Evolutionary conservation across 1,140 invertebrate species (phyloP).

Genomic region (Telenomus remus): DNA sequence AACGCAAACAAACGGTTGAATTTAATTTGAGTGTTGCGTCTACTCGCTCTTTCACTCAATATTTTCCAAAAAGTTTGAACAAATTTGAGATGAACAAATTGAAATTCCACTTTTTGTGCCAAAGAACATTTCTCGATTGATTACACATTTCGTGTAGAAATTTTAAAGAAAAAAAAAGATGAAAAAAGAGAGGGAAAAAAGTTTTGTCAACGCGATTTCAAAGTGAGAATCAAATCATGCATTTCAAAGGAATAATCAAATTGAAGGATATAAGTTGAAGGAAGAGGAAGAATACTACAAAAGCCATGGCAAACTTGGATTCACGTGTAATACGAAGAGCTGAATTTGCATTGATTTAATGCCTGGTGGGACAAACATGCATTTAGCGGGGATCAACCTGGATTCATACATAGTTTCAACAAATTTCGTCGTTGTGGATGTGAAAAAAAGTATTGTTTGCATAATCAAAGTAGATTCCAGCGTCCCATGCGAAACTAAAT

Average conservation of each 20-base stretch:
- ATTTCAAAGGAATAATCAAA: not conserved
- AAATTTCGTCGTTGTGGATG: not conserved
- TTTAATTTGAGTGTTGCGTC: too few relatives aligned
- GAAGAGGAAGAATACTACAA: constrained; percentile 1
- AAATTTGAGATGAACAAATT: too few relatives aligned
- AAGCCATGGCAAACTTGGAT: not conserved
- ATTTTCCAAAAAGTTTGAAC: too few relatives aligned
- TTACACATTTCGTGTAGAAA: too few relatives aligned
- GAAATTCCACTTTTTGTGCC: too few relatives aligned
- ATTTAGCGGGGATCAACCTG: not conserved
- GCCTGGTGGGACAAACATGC: not conserved
- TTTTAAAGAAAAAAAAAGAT: too few relatives aligned
- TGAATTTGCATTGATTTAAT: constrained; percentile 3
- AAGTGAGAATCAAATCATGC: too few relatives aligned
- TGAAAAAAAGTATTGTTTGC: not conserved
- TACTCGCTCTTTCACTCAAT: too few relatives aligned
- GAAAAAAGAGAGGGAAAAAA: too few relatives aligned
- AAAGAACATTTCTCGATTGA: too few relatives aligned
- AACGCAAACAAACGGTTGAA: too few relatives aligned
- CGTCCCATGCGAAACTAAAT: not conserved
- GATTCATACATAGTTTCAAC: constrained; percentile 1
- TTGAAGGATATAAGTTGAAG: not conserved
- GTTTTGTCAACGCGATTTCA: too few relatives aligned
- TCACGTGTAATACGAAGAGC: not conserved
- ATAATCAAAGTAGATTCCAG: not conserved